phyloP scores from a whole-genome alignment of 2,113 vertebrate species.

The Sapajus apella region DNA sequence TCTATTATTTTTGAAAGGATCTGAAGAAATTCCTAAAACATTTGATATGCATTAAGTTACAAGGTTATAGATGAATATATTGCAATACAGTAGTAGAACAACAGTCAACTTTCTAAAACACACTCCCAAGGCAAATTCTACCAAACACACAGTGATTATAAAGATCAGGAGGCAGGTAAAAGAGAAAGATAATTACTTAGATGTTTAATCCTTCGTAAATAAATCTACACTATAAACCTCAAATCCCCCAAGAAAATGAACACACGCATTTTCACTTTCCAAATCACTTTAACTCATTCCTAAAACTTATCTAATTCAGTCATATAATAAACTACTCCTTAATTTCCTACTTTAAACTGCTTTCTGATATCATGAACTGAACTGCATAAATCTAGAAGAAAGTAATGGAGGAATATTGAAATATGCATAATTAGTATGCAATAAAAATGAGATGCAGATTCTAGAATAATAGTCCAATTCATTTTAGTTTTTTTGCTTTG shows the following conservation, averaged over 20 bases:
- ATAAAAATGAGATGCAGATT: background rate
- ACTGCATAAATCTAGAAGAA: background rate
- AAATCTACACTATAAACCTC: background rate
- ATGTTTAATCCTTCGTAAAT: background rate
- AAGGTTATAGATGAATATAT: background rate
- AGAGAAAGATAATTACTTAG: background rate
- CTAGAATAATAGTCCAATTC: background rate
- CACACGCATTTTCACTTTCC: background rate
- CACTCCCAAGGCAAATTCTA: slow-evolving; percentile 41
- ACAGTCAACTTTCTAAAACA: background rate
- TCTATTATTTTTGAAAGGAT: background rate
- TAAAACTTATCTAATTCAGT: background rate
- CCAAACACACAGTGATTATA: background rate
- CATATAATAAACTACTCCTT: background rate
- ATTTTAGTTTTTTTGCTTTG: background rate
- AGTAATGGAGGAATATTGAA: background rate
- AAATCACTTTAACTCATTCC: background rate
- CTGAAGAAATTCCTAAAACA: background rate
- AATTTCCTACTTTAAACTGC: background rate
- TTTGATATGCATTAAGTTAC: background rate
- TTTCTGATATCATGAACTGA: background rate
- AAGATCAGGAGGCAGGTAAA: background rate
- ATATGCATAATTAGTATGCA: background rate
- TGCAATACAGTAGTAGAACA: background rate
- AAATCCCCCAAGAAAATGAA: background rate